Base-by-base conservation (phyloP, 2,888 invertebrate genomes). In the Polyommatus icarus region DNA sequence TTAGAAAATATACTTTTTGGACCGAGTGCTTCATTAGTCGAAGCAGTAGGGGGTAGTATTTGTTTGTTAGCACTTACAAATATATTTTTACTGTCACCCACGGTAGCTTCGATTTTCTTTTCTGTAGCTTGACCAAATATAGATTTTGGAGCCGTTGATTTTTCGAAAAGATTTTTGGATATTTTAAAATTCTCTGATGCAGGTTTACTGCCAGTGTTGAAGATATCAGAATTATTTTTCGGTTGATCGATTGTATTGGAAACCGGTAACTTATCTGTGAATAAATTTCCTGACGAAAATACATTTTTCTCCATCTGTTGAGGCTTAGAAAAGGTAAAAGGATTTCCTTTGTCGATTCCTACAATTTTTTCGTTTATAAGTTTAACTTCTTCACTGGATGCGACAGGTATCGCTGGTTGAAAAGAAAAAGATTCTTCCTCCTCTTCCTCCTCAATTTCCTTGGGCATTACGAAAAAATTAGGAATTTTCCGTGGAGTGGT, bases 251-350 rank as follows among this genome's bases (percentile, higher is more conserved):
- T 54, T 54, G 75, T 6, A 32, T 67, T 32, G 24, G 75, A 24
- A 76, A 78, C 77, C 71, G 72, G 20, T n/a, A 46, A 61, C 1
- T 77, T 77, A 24, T 24, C 40, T 36, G 72, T 24, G 75, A 80
- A 81, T 67, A 80, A 71, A 76, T 79, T 80, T 1, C 72, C 54
- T 15, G 78, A 67, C 24, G 77, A 77, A 46, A 79, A 79, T 76
- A 78, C 36, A 77, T 79, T 80, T 72, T 78, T 76, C 77, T 81
- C 83, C 32, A 79, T 86, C 77, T 89, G 86, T 83, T 90, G 78
- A 57, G 93, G 93, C 79, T 91, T 91, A 1, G 93, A 93, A 87
- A 94, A 94, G 20, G 88, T 88, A 82, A 92, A 93, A 80, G 84
- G 79, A 79, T 83, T 89, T 83, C 89, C 90, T 0, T 83, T 80